phyloP scores from a whole-genome alignment of 2,113 vertebrate species.

The Oceanites oceanicus region DNA sequence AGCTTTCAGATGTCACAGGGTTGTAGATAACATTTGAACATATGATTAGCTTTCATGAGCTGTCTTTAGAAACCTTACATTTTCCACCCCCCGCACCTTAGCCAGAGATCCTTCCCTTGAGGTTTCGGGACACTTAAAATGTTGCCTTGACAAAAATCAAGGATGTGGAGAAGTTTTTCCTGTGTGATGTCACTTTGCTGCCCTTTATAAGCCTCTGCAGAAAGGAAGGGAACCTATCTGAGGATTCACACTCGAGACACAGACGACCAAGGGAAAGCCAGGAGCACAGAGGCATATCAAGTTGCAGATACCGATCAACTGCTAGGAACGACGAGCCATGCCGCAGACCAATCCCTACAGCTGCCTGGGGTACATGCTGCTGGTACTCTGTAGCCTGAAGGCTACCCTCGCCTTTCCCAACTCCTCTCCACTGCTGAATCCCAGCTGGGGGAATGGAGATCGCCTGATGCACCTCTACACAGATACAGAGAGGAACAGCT shows the following conservation, averaged over 20 bases:
- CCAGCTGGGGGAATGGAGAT: slow-evolving; percentile 81
- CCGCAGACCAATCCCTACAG: not conserved
- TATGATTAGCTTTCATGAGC: slow-evolving; percentile 67
- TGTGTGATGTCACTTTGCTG: slow-evolving; percentile 76
- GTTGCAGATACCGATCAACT: slow-evolving; percentile 3
- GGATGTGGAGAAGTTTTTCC: slow-evolving; percentile 78
- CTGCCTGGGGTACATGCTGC: slow-evolving; percentile 43
- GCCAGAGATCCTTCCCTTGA: slow-evolving; percentile 68
- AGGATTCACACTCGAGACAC: not conserved
- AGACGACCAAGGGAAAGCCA: not conserved
- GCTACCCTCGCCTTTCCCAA: slow-evolving; percentile 48
- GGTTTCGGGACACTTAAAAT: slow-evolving; percentile 70
- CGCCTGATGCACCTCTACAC: slow-evolving; percentile 83
- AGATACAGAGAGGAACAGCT: slow-evolving; percentile 76
- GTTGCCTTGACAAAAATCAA: slow-evolving; percentile 75
- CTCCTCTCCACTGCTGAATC: slow-evolving; percentile 75
- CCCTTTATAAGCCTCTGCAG: slow-evolving; percentile 74
- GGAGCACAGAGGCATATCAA: not conserved
- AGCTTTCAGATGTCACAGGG: slow-evolving; percentile 70
- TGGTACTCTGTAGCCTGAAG: slow-evolving; percentile 52
- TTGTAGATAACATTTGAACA: slow-evolving; percentile 76
- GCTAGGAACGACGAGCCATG: not conserved
- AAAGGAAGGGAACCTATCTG: slow-evolving; percentile 55
- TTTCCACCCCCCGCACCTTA: slow-evolving; percentile 48
- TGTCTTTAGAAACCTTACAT: slow-evolving; percentile 73